These are phyloP conservation scores for Aleiodes testaceus DNA, from an alignment of 2,888 invertebrate species.

Conservation along the genomic window DNA sequence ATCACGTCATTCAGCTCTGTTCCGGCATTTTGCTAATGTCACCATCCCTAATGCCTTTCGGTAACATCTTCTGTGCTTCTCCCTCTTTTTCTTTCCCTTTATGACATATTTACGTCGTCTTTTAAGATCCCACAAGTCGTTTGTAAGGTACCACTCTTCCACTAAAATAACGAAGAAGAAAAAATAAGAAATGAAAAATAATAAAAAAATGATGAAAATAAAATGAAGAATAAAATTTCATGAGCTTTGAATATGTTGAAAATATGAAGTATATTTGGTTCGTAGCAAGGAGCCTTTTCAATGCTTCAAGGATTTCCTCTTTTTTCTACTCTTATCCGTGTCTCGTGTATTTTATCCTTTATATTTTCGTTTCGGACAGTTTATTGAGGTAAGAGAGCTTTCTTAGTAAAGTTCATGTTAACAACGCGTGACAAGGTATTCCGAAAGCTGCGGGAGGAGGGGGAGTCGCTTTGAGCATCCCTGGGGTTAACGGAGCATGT, in stretches of 20 bases:
- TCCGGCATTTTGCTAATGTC: slow-evolving; percentile 69
- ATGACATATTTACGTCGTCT: slow-evolving; percentile 35
- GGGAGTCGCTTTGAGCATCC: slow-evolving; percentile 54
- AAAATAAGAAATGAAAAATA: not conserved
- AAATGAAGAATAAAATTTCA: slow-evolving; percentile 11
- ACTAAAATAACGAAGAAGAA: slow-evolving; percentile 15
- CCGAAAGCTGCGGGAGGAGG: slow-evolving; percentile 44
- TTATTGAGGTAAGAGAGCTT: slow-evolving; percentile 20
- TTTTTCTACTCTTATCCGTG: not conserved
- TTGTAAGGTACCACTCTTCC: slow-evolving; percentile 19
- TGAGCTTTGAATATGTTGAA: slow-evolving; percentile 2
- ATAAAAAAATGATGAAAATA: not conserved
- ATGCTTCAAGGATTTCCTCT: slow-evolving; percentile 2
- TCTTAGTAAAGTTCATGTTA: slow-evolving; percentile 36
- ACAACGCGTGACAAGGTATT: slow-evolving; percentile 34
- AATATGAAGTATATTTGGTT: slow-evolving; percentile 4
- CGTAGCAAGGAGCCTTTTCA: not conserved
- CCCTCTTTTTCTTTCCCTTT: slow-evolving; percentile 13
- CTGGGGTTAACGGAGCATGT: slow-evolving; percentile 61
- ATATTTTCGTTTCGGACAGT: slow-evolving; percentile 11
- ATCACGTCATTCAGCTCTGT: slow-evolving; percentile 52
- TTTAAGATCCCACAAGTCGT: slow-evolving; percentile 29
- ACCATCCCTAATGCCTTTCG: slow-evolving; percentile 56
- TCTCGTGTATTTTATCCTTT: not conserved
- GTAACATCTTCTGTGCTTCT: slow-evolving; percentile 10